Base-by-base conservation (phyloP, 1,140 invertebrate genomes). In the Psilanteris sp. region DNA sequence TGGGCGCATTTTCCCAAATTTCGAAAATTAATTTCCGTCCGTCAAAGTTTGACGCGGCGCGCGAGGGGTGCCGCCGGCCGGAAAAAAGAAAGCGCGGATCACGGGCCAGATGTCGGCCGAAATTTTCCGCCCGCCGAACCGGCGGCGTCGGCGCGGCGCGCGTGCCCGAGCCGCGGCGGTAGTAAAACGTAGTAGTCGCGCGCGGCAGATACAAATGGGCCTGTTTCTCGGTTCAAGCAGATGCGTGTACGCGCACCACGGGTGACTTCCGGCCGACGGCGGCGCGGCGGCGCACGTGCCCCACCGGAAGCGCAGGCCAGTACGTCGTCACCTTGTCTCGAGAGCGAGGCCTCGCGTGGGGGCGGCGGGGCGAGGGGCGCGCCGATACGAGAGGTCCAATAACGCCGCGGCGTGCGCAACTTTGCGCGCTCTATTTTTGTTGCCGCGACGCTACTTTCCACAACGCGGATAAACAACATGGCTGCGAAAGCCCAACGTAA, bases 231-330 rank as follows among this genome's bases (percentile, higher is more conserved):
- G 48, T 11, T 2, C 32, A 54, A 27, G 37, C 61, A 66, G 55
- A 75, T 75, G 72, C 55, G 55, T 24, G 55, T 48, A 67, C 61
- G 54, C 44, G 55, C 71, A 50, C 44, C 74, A 75, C 66, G 64
- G 72, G 54, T 34, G 64, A 80, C 79, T 82, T 84, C 81, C 84
- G 82, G 77, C 31, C 27, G 61, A 34, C 34, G 20, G 44, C 37
- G 46, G 8, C 15, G 44, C 37, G 46, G 8, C 15, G 50, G 34
- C 55, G 78, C 83, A 79, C 82, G 82, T 80, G 83, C 79, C 70
- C 54, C 71, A 68, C 81, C 82, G 83, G 83, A 85, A 85, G 78
- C 61, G 55, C 64, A 68, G 77, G 59, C 66, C 76, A 71, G 74
- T 77, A 79, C 79, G 75, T 84, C 81, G 75, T 83, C 81, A 67